Evolutionary conservation across 2,797 vertebrate species (phyloP).

Genomic region (Cirrhinus mrigala): DNA sequence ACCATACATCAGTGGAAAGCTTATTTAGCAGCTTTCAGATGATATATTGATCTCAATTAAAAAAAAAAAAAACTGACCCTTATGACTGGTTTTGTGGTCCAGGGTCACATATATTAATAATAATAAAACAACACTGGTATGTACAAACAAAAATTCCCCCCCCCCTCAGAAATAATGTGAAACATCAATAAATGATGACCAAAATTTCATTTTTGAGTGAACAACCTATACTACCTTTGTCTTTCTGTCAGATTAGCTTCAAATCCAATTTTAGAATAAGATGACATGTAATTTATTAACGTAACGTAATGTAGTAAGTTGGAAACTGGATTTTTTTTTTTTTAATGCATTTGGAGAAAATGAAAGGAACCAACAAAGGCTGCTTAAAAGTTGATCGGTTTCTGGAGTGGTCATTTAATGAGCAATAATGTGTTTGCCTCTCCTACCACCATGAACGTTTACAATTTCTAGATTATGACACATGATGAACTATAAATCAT

Average conservation of each 20-base stretch:
- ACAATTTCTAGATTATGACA: constrained; percentile 2
- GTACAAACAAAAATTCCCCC: neutral
- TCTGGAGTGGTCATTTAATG: neutral
- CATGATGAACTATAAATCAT: neutral
- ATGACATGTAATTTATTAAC: neutral
- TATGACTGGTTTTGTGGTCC: too few species aligned
- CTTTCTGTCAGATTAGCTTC: neutral
- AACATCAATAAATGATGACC: neutral
- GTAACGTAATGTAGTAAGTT: neutral
- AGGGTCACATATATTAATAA: too few species aligned
- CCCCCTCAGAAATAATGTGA: neutral
- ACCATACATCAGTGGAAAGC: too few species aligned
- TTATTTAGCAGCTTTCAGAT: too few species aligned
- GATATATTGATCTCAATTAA: too few species aligned
- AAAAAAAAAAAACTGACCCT: too few species aligned
- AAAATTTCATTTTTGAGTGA: neutral
- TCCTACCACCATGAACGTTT: neutral
- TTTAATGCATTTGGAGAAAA: neutral
- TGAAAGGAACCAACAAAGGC: neutral
- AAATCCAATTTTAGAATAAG: neutral
- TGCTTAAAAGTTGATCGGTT: neutral
- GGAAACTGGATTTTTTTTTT: neutral
- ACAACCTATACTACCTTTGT: neutral
- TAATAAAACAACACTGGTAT: neutral
- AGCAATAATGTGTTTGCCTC: neutral